These are phyloP conservation scores for Tyto alba DNA, from an alignment of 2,113 vertebrate species.

Conservation along the genomic window DNA sequence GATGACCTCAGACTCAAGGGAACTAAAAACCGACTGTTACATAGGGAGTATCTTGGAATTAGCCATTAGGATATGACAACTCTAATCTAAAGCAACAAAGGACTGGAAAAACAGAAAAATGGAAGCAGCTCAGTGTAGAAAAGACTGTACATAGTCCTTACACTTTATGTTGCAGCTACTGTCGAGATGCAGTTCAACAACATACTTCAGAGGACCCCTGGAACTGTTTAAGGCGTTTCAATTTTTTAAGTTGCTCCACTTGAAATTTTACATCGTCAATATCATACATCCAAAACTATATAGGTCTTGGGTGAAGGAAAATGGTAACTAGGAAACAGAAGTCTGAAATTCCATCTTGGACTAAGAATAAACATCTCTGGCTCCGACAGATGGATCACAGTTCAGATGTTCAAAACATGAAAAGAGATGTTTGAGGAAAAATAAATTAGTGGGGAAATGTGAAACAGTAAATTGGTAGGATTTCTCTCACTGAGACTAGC, in stretches of 20 bases:
- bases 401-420: background rate
- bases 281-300: background rate
- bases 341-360: background rate
- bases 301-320: background rate
- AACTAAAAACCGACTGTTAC: background rate
- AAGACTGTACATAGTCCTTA: background rate
- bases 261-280: background rate
- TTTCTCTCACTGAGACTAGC: background rate
- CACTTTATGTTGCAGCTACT: accelerated
- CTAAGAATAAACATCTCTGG: conserved; percentile 31
- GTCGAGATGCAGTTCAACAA: background rate
- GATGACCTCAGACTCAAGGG: conserved; percentile 6
- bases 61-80: background rate
- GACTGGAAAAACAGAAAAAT: background rate
- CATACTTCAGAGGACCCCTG: background rate
- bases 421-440: background rate
- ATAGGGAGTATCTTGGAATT: background rate
- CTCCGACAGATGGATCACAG: background rate
- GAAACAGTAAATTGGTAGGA: background rate
- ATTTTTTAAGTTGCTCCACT: background rate
- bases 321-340: conserved; percentile 13
- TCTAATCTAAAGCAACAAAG: background rate
- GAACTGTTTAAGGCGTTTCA: background rate
- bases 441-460: background rate
- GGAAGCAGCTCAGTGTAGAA: background rate